A percentile compares a stretch with the other conserved stretches of the same genome.
phyloP scores from a whole-genome alignment of 2,888 invertebrate genomes.

The Eretmocerus hayati region DNA sequence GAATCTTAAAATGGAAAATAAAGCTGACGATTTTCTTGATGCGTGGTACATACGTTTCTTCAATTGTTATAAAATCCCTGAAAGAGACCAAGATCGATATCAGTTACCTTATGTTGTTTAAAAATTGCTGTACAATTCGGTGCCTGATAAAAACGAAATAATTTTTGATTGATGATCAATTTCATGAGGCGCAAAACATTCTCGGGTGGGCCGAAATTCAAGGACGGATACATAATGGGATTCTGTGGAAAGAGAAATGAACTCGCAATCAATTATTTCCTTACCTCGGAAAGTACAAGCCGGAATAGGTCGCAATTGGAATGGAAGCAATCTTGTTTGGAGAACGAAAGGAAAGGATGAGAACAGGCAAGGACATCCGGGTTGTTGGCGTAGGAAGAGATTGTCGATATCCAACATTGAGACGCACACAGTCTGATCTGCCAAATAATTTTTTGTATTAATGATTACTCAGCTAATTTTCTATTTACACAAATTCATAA shows the following conservation, averaged over 20 bases:
- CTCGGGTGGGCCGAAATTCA: too few relatives aligned
- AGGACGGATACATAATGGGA: too few relatives aligned
- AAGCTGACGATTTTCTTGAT: too few relatives aligned
- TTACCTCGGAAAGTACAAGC: constrained; percentile 15
- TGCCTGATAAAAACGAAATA: too few relatives aligned
- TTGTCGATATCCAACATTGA: constrained; percentile 8
- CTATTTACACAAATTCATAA: constrained; percentile 37
- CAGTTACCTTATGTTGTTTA: too few relatives aligned
- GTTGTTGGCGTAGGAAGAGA: constrained; percentile 11
- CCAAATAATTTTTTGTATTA: constrained; percentile 36
- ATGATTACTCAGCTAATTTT: constrained; percentile 37
- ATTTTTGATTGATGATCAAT: too few relatives aligned
- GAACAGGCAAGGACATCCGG: constrained; percentile 15
- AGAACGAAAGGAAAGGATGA: constrained; percentile 11
- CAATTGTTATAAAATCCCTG: too few relatives aligned
- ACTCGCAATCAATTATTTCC: constrained; percentile 11
- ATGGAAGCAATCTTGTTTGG: constrained; percentile 13
- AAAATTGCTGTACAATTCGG: too few relatives aligned
- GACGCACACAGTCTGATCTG: constrained; percentile 22
- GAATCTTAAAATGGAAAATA: too few relatives aligned
- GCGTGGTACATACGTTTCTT: too few relatives aligned
- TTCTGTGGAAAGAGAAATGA: constrained; percentile 1
- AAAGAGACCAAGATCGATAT: too few relatives aligned
- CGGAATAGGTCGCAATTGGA: constrained; percentile 2
- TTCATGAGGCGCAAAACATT: too few relatives aligned